A percentile compares a stretch with the other conserved stretches of the same genome.
Conservation (phyloP, 2,888 invertebrate species). For the Trileptium ribeirensis region DNA sequence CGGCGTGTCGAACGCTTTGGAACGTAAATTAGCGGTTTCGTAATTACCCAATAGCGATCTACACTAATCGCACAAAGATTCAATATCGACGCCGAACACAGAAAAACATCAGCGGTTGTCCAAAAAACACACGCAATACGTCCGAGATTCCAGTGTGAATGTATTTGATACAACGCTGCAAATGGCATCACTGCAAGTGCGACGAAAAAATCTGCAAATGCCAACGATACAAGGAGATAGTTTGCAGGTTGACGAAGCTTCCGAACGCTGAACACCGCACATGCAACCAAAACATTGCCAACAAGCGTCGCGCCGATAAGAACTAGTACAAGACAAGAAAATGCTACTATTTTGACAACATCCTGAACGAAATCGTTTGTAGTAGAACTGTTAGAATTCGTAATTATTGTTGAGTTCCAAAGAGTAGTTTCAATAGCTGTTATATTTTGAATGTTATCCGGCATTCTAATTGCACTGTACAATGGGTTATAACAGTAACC, state of each 20-base stretch:
- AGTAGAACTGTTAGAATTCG: too few species aligned
- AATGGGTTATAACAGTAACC: too few species aligned
- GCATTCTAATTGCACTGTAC: too few species aligned
- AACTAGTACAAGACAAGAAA: too few species aligned
- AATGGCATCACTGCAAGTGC: constrained; percentile 58
- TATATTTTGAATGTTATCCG: too few species aligned
- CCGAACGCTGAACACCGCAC: constrained; percentile 57
- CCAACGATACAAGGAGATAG: constrained; percentile 55
- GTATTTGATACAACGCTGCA: constrained; percentile 53
- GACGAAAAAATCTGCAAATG: constrained; percentile 58
- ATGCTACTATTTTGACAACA: too few species aligned
- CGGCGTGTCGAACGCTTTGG: constrained; percentile 84
- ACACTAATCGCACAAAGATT: constrained; percentile 58
- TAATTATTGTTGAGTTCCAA: too few species aligned
- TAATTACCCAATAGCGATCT: constrained; percentile 56
- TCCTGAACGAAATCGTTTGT: too few species aligned
- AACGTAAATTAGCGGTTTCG: constrained; percentile 85
- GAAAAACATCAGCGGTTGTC: constrained; percentile 57
- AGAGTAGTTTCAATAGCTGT: too few species aligned
- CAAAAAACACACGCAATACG: constrained; percentile 54
- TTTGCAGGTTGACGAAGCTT: constrained; percentile 53
- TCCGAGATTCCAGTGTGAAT: constrained; percentile 41
- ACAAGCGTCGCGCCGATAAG: constrained; percentile 56
- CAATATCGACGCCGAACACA: constrained; percentile 59
- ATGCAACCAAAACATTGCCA: constrained; percentile 57